phyloP scores from a whole-genome alignment of 2,113 vertebrate species.

The Notarius quadriscutis region DNA sequence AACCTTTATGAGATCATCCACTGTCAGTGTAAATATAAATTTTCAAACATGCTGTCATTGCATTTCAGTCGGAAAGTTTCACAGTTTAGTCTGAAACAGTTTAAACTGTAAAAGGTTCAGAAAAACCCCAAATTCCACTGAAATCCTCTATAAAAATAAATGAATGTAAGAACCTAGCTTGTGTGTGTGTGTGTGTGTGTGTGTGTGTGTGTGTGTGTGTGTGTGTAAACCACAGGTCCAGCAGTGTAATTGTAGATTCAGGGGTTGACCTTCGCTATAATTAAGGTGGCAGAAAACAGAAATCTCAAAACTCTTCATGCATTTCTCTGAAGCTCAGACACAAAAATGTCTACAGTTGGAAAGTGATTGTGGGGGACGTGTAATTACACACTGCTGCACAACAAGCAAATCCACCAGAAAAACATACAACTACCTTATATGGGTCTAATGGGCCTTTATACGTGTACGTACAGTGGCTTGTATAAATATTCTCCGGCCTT shows the following conservation, averaged over 20 bases:
- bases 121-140: neutral
- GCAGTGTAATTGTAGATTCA: slow-evolving; percentile 11
- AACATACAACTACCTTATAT: neutral
- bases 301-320: neutral
- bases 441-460: neutral
- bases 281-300: neutral
- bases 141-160: neutral
- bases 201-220: neutral
- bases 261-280: neutral
- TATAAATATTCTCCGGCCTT: neutral
- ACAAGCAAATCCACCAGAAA: neutral
- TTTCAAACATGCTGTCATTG: neutral
- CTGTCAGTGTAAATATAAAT: neutral
- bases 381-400: slow-evolving; percentile 15
- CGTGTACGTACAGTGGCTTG: neutral
- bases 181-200: neutral
- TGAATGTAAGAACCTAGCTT: neutral
- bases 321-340: neutral
- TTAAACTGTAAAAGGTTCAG: neutral
- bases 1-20: neutral
- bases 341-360: neutral
- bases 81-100: neutral
- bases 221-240: neutral
- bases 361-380: neutral
- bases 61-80: neutral